Percentiles rank a stretch among this genome's conserved stretches.
Conservation (phyloP, 2,888 invertebrate genomes). For the Macropis europaea region DNA sequence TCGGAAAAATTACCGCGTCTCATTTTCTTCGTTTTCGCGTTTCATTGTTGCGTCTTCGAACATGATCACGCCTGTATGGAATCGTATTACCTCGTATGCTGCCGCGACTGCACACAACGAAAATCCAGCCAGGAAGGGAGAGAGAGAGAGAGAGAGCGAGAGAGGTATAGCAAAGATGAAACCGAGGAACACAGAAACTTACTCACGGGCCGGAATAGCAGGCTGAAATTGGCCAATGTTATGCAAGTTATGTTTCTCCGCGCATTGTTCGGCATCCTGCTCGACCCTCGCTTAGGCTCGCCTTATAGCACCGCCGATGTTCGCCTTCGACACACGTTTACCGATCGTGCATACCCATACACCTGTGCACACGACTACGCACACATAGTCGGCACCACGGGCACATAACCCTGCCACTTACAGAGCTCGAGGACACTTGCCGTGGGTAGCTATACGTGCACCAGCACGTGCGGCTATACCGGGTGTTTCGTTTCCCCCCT, state of each 20-base stretch:
- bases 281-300: slow-evolving; percentile 33
- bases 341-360: background rate
- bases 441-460: background rate
- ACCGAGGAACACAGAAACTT: slow-evolving; percentile 32
- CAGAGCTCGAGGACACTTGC: background rate
- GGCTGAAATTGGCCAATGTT: slow-evolving; percentile 65
- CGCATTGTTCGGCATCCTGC: slow-evolving; percentile 55
- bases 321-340: background rate
- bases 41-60: background rate
- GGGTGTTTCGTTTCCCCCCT: background rate
- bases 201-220: slow-evolving; percentile 18
- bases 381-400: background rate
- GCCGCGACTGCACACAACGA: background rate
- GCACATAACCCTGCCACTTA: background rate
- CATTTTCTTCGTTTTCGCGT: background rate
- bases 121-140: slow-evolving; percentile 14
- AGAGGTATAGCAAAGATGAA: slow-evolving; percentile 3
- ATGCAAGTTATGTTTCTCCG: slow-evolving; percentile 66
- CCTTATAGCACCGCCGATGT: slow-evolving; percentile 13
- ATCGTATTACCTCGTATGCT: background rate
- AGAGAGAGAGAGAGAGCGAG: too few species aligned
- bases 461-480: background rate
- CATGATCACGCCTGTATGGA: background rate
- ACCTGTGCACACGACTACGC: background rate
- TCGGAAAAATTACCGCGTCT: too few species aligned